These are phyloP conservation scores for Canis aureus DNA, from an alignment of 2,113 vertebrate species.

Conservation along the genomic window DNA sequence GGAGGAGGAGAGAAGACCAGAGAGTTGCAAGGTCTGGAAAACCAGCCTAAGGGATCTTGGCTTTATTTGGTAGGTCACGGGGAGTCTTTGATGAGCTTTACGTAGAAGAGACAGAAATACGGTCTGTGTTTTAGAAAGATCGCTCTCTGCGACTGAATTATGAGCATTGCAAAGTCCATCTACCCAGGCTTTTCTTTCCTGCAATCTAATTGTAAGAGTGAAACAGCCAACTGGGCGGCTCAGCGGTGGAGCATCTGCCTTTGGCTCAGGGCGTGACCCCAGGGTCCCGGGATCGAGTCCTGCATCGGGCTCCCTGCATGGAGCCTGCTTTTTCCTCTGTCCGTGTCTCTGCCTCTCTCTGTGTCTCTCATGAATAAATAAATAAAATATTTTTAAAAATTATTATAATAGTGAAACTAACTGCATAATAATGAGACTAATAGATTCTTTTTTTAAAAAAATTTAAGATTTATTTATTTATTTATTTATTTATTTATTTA, in stretches of 20 bases:
- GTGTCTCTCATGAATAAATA: too few species aligned
- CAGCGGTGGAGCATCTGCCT: too few species aligned
- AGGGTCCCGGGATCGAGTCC: too few species aligned
- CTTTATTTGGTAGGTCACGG: neutral
- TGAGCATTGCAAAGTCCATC: neutral
- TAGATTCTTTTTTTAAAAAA: neutral
- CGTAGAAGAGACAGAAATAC: neutral
- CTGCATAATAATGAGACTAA: neutral
- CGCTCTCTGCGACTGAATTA: neutral
- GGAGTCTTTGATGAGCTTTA: neutral
- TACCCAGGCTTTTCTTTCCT: neutral
- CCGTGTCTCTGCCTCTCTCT: too few species aligned
- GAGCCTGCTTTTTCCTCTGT: too few species aligned
- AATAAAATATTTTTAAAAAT: too few species aligned
- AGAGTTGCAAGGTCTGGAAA: neutral
- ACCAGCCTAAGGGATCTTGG: neutral
- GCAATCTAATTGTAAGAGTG: neutral
- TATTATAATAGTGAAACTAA: neutral
- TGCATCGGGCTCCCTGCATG: too few species aligned
- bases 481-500: too few species aligned
- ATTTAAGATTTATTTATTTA: too few species aligned
- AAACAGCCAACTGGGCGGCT: too few species aligned
- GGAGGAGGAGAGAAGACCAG: too few species aligned
- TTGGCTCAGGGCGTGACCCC: too few species aligned
- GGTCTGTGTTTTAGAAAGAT: neutral